Conservation (phyloP, 2,888 invertebrate species). For the Crocallis elinguaria region DNA sequence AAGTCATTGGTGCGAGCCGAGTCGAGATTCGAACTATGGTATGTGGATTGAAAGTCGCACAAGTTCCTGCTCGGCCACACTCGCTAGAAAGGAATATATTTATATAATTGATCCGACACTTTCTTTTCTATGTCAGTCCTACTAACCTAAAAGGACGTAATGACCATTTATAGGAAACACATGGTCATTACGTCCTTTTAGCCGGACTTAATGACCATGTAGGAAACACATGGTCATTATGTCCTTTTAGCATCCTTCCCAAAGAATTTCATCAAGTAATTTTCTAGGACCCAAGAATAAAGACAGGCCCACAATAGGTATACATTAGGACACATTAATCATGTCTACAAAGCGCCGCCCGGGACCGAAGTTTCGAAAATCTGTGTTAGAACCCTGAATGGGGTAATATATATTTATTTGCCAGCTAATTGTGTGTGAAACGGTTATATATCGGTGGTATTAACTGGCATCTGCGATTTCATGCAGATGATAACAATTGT, state of each 20-base stretch:
- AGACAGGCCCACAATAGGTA: conserved; percentile 24
- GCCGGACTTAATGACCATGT: too few relatives aligned
- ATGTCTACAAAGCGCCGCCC: conserved; percentile 34
- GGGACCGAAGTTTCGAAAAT: conserved; percentile 37
- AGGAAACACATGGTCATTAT: not conserved
- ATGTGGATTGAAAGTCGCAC: too few relatives aligned
- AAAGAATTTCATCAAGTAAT: conserved; percentile 13
- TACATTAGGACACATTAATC: conserved; percentile 39
- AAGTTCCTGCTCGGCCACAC: too few relatives aligned
- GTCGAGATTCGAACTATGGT: too few relatives aligned
- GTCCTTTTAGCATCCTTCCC: conserved; percentile 1
- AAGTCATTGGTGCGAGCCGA: too few relatives aligned
- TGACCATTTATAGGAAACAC: not conserved
- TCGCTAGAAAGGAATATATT: too few relatives aligned
- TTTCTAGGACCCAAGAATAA: conserved; percentile 24
- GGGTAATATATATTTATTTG: conserved; percentile 37
- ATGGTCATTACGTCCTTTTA: conserved; percentile 4
- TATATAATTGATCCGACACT: too few relatives aligned
- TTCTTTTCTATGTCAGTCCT: too few relatives aligned
- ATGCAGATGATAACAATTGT: too few relatives aligned
- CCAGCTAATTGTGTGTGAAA: conserved; percentile 30
- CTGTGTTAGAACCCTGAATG: conserved; percentile 26
- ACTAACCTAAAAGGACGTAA: too few relatives aligned
- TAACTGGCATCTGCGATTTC: too few relatives aligned
- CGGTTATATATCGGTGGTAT: conserved; percentile 18